Percentiles rank a stretch among this genome's conserved stretches.
These are phyloP conservation scores for Agriopis leucophaearia DNA, from an alignment of 2,888 invertebrate genomes.

Conservation along the genomic window DNA sequence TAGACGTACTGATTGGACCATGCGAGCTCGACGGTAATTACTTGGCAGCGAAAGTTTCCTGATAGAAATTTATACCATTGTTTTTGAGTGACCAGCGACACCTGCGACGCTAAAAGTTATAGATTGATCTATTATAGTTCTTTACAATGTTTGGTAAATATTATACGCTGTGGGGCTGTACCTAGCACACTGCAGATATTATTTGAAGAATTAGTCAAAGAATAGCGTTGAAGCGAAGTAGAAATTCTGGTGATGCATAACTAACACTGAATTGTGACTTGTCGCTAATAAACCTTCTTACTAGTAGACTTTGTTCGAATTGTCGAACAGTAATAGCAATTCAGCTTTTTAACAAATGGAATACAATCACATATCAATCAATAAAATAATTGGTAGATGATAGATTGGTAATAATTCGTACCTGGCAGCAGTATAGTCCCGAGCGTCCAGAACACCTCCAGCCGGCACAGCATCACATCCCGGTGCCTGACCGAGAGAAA, in stretches of 20 bases:
- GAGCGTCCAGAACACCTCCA: slow-evolving; percentile 88
- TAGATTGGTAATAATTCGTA: slow-evolving; percentile 67
- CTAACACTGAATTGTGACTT: no score
- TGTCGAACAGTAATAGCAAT: no score
- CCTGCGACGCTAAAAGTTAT: background rate
- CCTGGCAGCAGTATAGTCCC: slow-evolving; percentile 87
- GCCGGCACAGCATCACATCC: slow-evolving; percentile 85
- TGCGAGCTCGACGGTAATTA: slow-evolving; percentile 20
- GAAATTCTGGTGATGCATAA: no score
- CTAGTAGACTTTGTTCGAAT: no score
- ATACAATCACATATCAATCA: no score
- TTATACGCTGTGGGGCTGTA: no score
- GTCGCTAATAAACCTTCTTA: no score
- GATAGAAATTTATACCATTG: slow-evolving; percentile 1
- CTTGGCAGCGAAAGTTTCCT: slow-evolving; percentile 24
- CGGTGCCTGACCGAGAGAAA: slow-evolving; percentile 84
- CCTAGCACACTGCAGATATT: no score
- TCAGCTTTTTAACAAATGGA: background rate
- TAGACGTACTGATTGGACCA: slow-evolving; percentile 17
- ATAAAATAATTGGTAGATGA: no score
- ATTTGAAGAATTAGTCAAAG: no score
- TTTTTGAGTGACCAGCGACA: slow-evolving; percentile 5
- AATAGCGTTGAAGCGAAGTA: no score
- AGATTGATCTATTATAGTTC: background rate
- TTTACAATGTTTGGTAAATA: no score